These are phyloP conservation scores for Arrhamphus sclerolepis DNA, from an alignment of 2,797 vertebrate genomes.

Conservation along the genomic window DNA sequence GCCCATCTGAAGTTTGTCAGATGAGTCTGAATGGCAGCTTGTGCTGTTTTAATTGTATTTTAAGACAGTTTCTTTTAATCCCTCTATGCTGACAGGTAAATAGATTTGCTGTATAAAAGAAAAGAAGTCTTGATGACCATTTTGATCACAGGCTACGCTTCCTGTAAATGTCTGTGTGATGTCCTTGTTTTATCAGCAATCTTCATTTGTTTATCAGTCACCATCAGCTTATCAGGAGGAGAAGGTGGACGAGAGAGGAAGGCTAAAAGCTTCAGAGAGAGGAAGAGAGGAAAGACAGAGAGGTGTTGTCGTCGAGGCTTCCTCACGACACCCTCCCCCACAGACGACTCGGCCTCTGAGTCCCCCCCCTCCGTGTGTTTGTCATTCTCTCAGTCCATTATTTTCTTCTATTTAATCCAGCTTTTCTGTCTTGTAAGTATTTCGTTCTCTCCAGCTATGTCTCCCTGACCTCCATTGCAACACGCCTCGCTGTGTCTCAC, in stretches of 20 bases:
- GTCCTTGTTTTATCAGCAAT: conserved; percentile 54
- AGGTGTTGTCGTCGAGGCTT: conserved; percentile 58
- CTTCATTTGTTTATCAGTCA: conserved; percentile 60
- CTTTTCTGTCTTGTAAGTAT: neutral
- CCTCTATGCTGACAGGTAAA: no score
- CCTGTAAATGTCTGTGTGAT: conserved; percentile 45
- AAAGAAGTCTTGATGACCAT: neutral
- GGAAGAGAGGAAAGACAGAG: conserved; percentile 35
- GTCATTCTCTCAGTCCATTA: neutral
- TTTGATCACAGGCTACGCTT: conserved; percentile 22
- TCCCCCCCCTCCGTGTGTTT: neutral
- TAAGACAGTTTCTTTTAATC: no score
- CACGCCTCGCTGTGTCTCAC: conserved; percentile 38
- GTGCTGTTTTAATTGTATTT: no score
- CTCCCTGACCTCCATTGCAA: conserved; percentile 15
- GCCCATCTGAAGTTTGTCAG: no score
- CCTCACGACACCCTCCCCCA: conserved; percentile 53
- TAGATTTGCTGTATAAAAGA: conserved; percentile 35
- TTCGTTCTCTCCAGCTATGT: conserved; percentile 1
- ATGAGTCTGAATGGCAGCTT: no score
- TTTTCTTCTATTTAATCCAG: neutral
- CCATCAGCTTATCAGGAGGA: conserved; percentile 63
- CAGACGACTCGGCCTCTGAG: conserved; percentile 21
- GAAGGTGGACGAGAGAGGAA: conserved; percentile 29
- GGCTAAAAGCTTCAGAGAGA: conserved; percentile 37